Evolutionary conservation across 2,113 vertebrate species (phyloP), one percentile per base, ranked within the genome.

Genomic region (Morone saxatilis): DNA sequence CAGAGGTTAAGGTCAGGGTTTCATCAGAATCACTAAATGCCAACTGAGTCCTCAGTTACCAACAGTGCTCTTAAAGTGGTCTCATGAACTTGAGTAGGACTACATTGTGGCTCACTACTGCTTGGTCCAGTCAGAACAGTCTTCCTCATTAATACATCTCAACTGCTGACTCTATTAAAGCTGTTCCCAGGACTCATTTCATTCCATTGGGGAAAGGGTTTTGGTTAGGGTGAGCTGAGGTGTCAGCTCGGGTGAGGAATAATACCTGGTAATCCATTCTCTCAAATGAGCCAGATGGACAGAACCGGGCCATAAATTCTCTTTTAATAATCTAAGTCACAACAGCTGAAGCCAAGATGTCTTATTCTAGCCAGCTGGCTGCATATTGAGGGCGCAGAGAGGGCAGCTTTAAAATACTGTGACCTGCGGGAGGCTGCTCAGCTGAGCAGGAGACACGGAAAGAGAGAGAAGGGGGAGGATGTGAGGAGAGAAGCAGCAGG

Each of bases 331-430:
- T 89, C 78, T 43, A 86, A 82, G 41, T 53, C 63, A 41, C 45
- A 80, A 68, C 74, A 84, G 82, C 85, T 77, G 88, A 79, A 68
- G 85, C 78, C 78, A 78, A 70, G 56, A 74, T 79, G 50, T 80
- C 70, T 60, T 79, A 83, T 85, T 87, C 76, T 51, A 60, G 57
- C 85, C 88, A 92, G 80, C 87, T 90, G 91, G 84, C 83, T 84
- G 62, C 7, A 17, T 38, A 40, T 72, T 8, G n/a, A 3, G 4
- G 68, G 65, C 61, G 53, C 48, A 71, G 31, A 47, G 25, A 63
- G 67, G 22, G 22, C 17, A 38, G 20, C 61, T 83, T 81, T 47
- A 80, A 78, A 87, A 87, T 31, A 25, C 31, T 66, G 62, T 73
- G 73, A 86, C 74, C 53, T 65, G 82, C 36, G 4, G 45, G 76